phyloP scores from a whole-genome alignment of 2,888 invertebrate species.

The Mycalesis mineus region DNA sequence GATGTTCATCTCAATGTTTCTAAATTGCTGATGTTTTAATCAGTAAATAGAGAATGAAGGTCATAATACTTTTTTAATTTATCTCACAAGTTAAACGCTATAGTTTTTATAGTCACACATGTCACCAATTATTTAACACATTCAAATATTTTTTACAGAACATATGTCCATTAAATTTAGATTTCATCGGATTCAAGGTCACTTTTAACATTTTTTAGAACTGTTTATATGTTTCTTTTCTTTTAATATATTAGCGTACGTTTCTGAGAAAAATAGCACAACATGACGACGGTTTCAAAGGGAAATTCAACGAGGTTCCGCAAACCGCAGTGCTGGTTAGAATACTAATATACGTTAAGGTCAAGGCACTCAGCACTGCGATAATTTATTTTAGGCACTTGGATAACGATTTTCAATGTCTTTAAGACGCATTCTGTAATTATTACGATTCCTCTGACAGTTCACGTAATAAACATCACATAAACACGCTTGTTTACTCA shows the following conservation, averaged over 20 bases:
- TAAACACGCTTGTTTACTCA: slow-evolving; percentile 22
- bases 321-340: slow-evolving; percentile 44
- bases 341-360: slow-evolving; percentile 54
- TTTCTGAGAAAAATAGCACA: background rate
- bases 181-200: slow-evolving; percentile 22
- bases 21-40: too few species aligned
- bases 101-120: background rate
- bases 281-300: background rate
- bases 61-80: background rate
- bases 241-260: background rate
- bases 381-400: slow-evolving; percentile 47
- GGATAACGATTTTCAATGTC: slow-evolving; percentile 28
- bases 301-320: slow-evolving; percentile 43
- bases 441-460: slow-evolving; percentile 20
- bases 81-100: background rate
- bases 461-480: slow-evolving; percentile 25
- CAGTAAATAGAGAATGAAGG: background rate
- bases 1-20: too few species aligned
- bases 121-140: background rate
- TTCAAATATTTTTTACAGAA: background rate
- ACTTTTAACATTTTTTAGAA: background rate
- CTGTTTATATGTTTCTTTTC: background rate
- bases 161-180: slow-evolving; percentile 14
- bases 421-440: slow-evolving; percentile 18
- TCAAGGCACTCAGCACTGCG: slow-evolving; percentile 46